These are phyloP conservation scores for Notoglanidium macrostoma DNA, from an alignment of 2,797 vertebrate species.

Conservation along the genomic window DNA sequence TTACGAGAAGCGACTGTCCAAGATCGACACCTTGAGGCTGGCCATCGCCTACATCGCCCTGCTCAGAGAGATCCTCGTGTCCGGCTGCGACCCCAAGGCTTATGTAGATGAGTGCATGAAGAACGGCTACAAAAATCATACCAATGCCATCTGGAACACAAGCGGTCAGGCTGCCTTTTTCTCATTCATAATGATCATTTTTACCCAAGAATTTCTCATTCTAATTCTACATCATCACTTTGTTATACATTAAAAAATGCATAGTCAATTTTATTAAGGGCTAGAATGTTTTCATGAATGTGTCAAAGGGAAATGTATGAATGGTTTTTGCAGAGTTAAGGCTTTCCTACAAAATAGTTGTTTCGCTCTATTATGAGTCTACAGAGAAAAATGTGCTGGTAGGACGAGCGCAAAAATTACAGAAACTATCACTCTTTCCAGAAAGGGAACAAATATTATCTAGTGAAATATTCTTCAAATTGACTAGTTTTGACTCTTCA, in stretches of 20 bases:
- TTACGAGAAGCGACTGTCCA: slow-evolving; percentile 81
- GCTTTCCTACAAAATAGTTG: too few species aligned
- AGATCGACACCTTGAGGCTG: slow-evolving; percentile 79
- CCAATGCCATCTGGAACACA: slow-evolving; percentile 78
- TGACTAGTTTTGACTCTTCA: too few species aligned
- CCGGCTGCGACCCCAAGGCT: slow-evolving; percentile 76
- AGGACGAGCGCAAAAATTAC: too few species aligned
- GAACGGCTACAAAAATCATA: slow-evolving; percentile 72
- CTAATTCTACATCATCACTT: not conserved
- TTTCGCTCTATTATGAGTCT: too few species aligned
- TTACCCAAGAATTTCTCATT: too few species aligned
- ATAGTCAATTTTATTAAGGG: not conserved
- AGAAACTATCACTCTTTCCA: too few species aligned
- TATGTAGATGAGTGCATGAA: slow-evolving; percentile 80
- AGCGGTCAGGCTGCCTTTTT: slow-evolving; percentile 74
- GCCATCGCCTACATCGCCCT: slow-evolving; percentile 82
- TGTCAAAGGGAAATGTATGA: not conserved
- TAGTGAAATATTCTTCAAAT: too few species aligned
- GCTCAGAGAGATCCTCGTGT: slow-evolving; percentile 79
- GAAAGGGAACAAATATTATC: too few species aligned
- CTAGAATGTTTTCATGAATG: not conserved
- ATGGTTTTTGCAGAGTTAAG: too few species aligned
- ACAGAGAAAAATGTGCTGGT: too few species aligned
- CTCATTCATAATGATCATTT: not conserved
- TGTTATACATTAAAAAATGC: not conserved